Evolutionary conservation across 30 jellyfish, hydroid and myxozoan species (phyloP).

Genomic region (Aurelia coerulea): DNA sequence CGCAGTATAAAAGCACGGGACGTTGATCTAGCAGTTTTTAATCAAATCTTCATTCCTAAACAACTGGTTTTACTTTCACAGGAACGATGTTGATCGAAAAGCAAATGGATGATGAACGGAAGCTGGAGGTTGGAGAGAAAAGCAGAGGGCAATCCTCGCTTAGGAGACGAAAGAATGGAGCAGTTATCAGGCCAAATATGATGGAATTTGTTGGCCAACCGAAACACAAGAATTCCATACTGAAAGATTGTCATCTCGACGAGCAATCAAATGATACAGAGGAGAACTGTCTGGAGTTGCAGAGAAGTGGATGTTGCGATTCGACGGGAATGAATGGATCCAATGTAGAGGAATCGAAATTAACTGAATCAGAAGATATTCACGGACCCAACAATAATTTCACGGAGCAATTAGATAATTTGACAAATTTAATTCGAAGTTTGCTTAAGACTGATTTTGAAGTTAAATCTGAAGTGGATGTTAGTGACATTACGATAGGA

Average conservation of each 20-base stretch:
- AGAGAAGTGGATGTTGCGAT: neutral
- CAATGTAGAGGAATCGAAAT: neutral
- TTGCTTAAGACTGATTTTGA: conserved; percentile 22
- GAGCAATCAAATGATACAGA: neutral
- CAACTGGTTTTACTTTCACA: too few species aligned
- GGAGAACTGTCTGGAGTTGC: neutral
- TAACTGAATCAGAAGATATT: neutral
- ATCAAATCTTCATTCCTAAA: too few species aligned
- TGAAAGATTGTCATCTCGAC: conserved; percentile 6
- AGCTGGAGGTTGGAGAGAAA: neutral
- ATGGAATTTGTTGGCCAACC: conserved; percentile 72
- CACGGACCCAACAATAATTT: conserved; percentile 14
- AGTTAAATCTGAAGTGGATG: conserved; percentile 7
- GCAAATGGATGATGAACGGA: conserved; percentile 28
- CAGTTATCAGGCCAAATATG: conserved; percentile 58
- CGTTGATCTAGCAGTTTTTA: neutral
- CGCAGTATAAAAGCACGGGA: neutral
- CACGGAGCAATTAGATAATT: conserved; percentile 19
- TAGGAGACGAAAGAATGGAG: conserved; percentile 61
- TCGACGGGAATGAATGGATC: neutral
- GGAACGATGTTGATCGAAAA: conserved; percentile 26
- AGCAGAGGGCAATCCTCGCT: conserved; percentile 23
- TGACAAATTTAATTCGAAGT: conserved; percentile 22
- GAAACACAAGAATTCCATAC: conserved; percentile 26
- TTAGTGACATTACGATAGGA: neutral